Base-by-base conservation (phyloP, 2,888 invertebrate species). In the Cryptocephalus moraei region DNA sequence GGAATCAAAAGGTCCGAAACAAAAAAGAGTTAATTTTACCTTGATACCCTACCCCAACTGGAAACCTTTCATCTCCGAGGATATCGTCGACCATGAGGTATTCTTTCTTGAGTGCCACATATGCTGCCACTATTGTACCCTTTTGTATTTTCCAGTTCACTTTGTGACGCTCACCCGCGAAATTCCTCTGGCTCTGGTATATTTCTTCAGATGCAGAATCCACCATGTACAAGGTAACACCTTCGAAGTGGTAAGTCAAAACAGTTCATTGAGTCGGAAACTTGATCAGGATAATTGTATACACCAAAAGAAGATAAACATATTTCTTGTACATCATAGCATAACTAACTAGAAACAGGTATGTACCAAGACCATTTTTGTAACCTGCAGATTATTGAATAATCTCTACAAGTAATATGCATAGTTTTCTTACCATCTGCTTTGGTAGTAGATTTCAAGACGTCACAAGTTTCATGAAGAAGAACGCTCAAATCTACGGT, bases 121-220 rank as follows among this genome's bases (percentile, higher is more conserved):
- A 77, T 0, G 77, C 76, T 1, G 81, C 78, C 9, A 77, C 72
- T 12, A 75, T 72, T 50, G 72, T 74, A 1, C 74, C 75, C 60
- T 74, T 73, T 56, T 71, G 73, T 42, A 80, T 78, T 12, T 76
- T 74, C 63, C 79, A 76, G 54, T 77, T 78, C 1, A 80, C 73
- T 66, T 75, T 73, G 51, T 78, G 76, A 8, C 71, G 69, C 8
- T 72, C 72, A 22, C 53, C 52, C 43, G 71, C 71, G 45, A 72
- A 72, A 45, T 72, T 70, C 39, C 71, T 73, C 4, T 76, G 71
- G 67, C 75, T 74, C 50, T 77, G 64, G 31, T 77, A 73, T 41
- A 80, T 75, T 65, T 79, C 78, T 46, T 77, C 75, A 39, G 67
- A 72, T 13, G 70, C 47, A 13, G 70, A 65, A 56, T 80, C 74